Base-by-base conservation (phyloP, 2,888 invertebrate species). In the Thysanoteuthis rhombus region DNA sequence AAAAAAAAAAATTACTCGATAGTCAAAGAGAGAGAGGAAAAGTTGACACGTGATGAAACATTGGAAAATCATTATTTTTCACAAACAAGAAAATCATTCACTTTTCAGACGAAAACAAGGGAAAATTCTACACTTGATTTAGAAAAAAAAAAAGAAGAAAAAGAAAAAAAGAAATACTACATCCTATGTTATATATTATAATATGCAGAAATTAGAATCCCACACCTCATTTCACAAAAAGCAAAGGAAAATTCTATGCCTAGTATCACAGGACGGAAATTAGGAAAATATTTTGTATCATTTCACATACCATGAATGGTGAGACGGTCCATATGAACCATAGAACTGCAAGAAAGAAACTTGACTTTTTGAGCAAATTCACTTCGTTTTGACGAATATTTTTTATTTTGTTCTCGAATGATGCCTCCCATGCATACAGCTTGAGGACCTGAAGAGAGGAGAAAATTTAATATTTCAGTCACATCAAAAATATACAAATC, bases 271-370 rank as follows among this genome's bases (percentile, higher is more conserved):
- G 8, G 8, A 42, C 42, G 16, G 10, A 42, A 58, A 58, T 25
- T 8, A 28, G 28, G 58, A 58, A 28, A n/a, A 75, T 1, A n/a
- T 92, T 12, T 5, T 32, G 36, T 42, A 40, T n/a, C 1, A 58
- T 36, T 4, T n/a, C 22, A 94, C 95, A 94, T 94, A 99, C 99
- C 98, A 99, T 97, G 97, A 99, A 99, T 5, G 99, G 99, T 0
- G 99, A 98, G 97, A 98, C 98, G 0, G 98, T 98, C 98, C 99
- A 99, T 95, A 99, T 98, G 97, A 99, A 99, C 92, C 98, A 98
- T 52, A 98, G 98, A 75, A 98, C 94, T 25, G 96, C 96, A 92
- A 95, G 95, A 28, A 97, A 95, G 97, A 99, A 98, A 0, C 99
- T 99, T 0, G 98, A 98, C 95, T 98, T 98, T 97, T 98, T 98